Percentiles rank a stretch among this genome's conserved stretches.
phyloP scores from a whole-genome alignment of 2,797 vertebrate species.

The Peromyscus eremicus region DNA sequence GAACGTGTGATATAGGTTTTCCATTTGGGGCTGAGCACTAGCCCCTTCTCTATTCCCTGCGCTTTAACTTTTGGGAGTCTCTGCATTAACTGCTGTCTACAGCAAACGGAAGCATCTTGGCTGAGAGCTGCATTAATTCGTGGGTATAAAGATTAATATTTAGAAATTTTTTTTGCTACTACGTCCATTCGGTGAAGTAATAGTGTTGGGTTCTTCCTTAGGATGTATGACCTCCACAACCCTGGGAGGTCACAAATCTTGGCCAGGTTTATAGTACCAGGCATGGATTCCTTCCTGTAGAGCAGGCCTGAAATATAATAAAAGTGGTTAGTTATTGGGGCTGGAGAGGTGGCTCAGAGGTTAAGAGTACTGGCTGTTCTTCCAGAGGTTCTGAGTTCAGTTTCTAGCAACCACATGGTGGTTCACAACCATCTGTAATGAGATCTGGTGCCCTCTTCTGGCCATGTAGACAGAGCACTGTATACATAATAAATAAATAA shows the following conservation, averaged over 20 bases:
- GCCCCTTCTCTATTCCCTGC: not conserved
- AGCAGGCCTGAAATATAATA: not conserved
- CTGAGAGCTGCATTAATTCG: not conserved
- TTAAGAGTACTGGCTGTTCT: too few relatives aligned
- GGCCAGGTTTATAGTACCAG: not conserved
- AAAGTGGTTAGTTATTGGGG: not conserved
- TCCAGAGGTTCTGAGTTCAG: too few relatives aligned
- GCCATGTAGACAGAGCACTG: too few relatives aligned
- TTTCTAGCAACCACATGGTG: too few relatives aligned
- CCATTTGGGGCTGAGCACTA: not conserved
- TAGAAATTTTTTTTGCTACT: not conserved
- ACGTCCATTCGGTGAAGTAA: not conserved
- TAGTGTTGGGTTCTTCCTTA: not conserved
- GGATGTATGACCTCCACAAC: not conserved
- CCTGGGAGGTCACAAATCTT: not conserved
- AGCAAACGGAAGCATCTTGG: not conserved
- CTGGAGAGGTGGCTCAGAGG: too few relatives aligned
- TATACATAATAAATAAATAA: too few relatives aligned
- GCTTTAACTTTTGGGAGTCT: not conserved
- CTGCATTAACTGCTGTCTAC: not conserved
- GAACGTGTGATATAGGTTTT: not conserved
- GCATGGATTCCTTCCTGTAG: not conserved
- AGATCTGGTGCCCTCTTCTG: too few relatives aligned
- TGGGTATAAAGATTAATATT: not conserved
- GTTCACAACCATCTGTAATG: too few relatives aligned